These are phyloP conservation scores for Brachynemurus nebulosus DNA, from an alignment of 2,888 invertebrate genomes.

Conservation along the genomic window DNA sequence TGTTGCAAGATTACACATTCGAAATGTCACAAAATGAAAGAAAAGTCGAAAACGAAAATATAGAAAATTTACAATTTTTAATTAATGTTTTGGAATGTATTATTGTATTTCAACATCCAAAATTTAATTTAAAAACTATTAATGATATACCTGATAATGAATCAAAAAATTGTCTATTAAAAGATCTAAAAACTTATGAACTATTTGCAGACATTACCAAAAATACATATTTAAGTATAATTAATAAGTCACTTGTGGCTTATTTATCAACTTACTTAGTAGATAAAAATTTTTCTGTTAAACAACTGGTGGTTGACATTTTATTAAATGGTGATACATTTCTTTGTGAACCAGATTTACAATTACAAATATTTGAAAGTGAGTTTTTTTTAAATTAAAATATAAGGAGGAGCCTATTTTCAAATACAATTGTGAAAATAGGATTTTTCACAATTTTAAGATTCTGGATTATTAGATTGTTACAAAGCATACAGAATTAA, in stretches of 20 bases:
- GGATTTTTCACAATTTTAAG: too few species aligned
- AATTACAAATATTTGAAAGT: conserved; percentile 5
- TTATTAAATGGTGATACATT: conserved; percentile 4
- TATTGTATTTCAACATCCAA: conserved; percentile 31
- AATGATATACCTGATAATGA: conserved; percentile 28
- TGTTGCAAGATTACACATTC: conserved; percentile 33
- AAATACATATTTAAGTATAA: not conserved
- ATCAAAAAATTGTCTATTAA: conserved; percentile 21
- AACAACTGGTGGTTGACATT: not conserved
- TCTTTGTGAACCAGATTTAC: conserved; percentile 5
- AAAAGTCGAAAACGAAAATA: conserved; percentile 21
- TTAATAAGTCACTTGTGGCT: not conserved
- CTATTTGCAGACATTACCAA: not conserved
- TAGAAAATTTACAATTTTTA: conserved; percentile 27
- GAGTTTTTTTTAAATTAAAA: too few species aligned
- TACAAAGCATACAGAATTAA: too few species aligned
- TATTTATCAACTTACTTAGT: not conserved
- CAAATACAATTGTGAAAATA: too few species aligned
- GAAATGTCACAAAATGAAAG: conserved; percentile 23
- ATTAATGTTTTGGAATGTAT: conserved; percentile 32
- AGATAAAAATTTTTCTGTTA: not conserved
- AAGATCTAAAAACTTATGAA: not conserved
- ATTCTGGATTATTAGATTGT: too few species aligned
- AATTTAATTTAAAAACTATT: conserved; percentile 31
- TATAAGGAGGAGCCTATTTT: too few species aligned